Evolutionary conservation across 2,113 vertebrate species (phyloP).

Genomic region (Centrocercus urophasianus): DNA sequence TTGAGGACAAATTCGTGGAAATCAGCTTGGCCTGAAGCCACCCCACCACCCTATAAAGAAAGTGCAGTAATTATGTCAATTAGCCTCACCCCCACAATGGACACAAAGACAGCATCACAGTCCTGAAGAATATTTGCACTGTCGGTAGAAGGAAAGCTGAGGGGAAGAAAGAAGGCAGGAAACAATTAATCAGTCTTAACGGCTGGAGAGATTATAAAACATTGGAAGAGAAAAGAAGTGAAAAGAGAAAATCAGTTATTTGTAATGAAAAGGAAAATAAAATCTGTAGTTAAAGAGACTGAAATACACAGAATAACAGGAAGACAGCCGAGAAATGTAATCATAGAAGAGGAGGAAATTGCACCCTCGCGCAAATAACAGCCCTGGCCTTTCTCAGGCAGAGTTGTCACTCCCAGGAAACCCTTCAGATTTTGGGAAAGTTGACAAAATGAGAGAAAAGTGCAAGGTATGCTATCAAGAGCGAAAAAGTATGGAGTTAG

Average conservation of each 20-base stretch:
- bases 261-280: background rate
- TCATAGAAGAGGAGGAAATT: background rate
- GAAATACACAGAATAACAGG: background rate
- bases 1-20: background rate
- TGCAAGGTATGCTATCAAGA: background rate
- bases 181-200: conserved; percentile 32
- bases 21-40: background rate
- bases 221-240: background rate
- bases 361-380: background rate
- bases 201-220: background rate
- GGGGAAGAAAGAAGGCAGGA: background rate
- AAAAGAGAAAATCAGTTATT: background rate
- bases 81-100: rapidly evolving
- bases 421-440: background rate
- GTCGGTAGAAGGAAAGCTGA: conserved; percentile 2
- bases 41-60: background rate
- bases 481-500: background rate
- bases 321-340: background rate
- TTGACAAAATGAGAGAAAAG: background rate
- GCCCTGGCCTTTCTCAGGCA: background rate
- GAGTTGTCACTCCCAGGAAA: background rate
- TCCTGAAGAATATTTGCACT: background rate
- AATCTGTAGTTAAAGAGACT: background rate
- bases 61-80: background rate
- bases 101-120: background rate